A percentile compares a stretch with the other conserved stretches of the same genome.
Conservation (phyloP, 2,113 vertebrate species). For the Poicephalus meyeri region DNA sequence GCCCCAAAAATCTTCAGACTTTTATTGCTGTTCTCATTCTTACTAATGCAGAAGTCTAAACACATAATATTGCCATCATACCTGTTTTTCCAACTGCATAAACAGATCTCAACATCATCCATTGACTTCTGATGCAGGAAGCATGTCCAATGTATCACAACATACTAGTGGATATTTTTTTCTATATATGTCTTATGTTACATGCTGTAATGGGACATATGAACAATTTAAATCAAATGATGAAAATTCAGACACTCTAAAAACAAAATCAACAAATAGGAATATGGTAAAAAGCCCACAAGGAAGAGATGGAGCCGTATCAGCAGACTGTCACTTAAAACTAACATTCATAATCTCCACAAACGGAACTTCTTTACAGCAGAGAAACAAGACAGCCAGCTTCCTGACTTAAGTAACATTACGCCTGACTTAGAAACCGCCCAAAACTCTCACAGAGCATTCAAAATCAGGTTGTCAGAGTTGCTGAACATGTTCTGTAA, state of each 20-base stretch:
- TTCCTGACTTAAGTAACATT: not conserved
- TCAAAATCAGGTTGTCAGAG: not conserved
- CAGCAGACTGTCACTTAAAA: not conserved
- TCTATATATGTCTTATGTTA: constrained; percentile 36
- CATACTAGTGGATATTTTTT: constrained; percentile 17
- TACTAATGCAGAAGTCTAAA: constrained; percentile 1
- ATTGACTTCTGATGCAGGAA: constrained; percentile 40
- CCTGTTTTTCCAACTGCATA: constrained; percentile 49
- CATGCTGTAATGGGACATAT: constrained; percentile 45
- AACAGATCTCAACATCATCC: constrained; percentile 52
- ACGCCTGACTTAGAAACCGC: not conserved
- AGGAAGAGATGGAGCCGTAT: not conserved
- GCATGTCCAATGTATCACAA: constrained; percentile 38
- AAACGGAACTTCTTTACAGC: not conserved
- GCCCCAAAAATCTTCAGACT: not conserved
- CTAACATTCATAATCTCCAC: not conserved
- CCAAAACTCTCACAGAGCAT: not conserved
- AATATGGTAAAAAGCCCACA: not conserved
- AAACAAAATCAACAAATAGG: not conserved
- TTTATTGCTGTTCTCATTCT: not conserved
- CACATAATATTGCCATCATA: not conserved
- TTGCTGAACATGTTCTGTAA: not conserved
- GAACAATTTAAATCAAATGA: constrained; percentile 48
- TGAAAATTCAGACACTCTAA: constrained; percentile 9
- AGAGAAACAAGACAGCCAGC: not conserved